These are phyloP conservation scores for Morpho deidamia DNA, from an alignment of 2,888 invertebrate species.

Conservation along the genomic window DNA sequence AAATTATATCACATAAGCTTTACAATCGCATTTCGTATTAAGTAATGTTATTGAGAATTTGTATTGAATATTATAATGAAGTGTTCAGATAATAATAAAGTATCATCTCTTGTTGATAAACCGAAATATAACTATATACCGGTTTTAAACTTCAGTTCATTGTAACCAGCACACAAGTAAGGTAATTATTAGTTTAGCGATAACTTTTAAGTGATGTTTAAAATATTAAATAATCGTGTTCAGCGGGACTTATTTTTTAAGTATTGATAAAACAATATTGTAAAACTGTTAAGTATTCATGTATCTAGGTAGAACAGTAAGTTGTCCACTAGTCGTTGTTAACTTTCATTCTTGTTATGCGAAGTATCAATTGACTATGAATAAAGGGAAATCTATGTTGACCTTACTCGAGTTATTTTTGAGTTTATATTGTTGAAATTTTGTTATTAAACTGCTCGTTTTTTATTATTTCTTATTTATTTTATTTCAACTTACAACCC, in stretches of 20 bases:
- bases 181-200: conserved; percentile 67
- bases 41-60: conserved; percentile 47
- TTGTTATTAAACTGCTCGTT: conserved; percentile 55
- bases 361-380: conserved; percentile 52
- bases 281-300: conserved; percentile 74
- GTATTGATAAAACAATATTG: conserved; percentile 63
- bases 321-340: conserved; percentile 73
- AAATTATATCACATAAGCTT: conserved; percentile 50
- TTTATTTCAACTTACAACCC: conserved; percentile 57
- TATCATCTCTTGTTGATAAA: conserved; percentile 52
- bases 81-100: conserved; percentile 69
- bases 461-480: conserved; percentile 44
- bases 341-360: conserved; percentile 70
- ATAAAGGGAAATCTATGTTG: conserved; percentile 55
- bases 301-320: conserved; percentile 71
- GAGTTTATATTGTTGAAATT: conserved; percentile 63
- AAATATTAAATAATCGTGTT: conserved; percentile 66
- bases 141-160: conserved; percentile 41
- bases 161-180: conserved; percentile 70
- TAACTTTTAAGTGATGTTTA: conserved; percentile 70
- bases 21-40: conserved; percentile 59
- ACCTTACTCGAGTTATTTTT: conserved; percentile 59
- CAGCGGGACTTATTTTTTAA: conserved; percentile 73
- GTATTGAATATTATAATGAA: conserved; percentile 62
- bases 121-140: conserved; percentile 33